These are phyloP conservation scores for Agrotis segetum DNA, from an alignment of 2,888 invertebrate genomes.

Conservation along the genomic window DNA sequence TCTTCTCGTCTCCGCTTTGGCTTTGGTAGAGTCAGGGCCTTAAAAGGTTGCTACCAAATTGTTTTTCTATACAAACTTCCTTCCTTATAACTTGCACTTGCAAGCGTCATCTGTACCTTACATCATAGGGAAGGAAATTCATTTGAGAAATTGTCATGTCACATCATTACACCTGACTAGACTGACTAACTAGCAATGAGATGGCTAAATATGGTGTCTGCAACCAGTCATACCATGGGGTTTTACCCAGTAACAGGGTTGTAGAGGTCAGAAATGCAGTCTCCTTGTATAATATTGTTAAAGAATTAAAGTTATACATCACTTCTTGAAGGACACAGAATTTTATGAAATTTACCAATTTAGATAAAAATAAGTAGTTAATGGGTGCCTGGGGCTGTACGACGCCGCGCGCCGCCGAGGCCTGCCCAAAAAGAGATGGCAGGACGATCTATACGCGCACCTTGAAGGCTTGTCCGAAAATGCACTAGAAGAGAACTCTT, in stretches of 20 bases:
- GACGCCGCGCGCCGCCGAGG: no score
- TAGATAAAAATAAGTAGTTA: no score
- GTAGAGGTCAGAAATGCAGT: not conserved
- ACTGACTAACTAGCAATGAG: not conserved
- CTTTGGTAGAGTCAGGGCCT: no score
- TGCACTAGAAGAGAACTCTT: no score
- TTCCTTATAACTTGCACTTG: not conserved
- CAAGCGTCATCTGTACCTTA: not conserved
- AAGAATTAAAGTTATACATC: no score
- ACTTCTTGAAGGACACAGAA: no score
- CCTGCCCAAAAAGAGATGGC: no score
- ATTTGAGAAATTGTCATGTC: not conserved
- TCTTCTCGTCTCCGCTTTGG: no score
- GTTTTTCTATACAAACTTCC: conserved; percentile 1
- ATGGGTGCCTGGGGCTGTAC: no score
- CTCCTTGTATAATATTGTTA: not conserved
- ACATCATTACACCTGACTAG: not conserved
- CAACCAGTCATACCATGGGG: not conserved
- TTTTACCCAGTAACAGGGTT: not conserved
- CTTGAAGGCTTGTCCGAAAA: no score
- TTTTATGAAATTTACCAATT: no score
- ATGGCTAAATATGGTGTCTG: not conserved
- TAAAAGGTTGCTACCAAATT: not conserved
- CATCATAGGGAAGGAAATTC: not conserved
- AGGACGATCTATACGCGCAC: no score